Conservation (phyloP, 2,888 invertebrate species). For the Callosobruchus maculatus region DNA sequence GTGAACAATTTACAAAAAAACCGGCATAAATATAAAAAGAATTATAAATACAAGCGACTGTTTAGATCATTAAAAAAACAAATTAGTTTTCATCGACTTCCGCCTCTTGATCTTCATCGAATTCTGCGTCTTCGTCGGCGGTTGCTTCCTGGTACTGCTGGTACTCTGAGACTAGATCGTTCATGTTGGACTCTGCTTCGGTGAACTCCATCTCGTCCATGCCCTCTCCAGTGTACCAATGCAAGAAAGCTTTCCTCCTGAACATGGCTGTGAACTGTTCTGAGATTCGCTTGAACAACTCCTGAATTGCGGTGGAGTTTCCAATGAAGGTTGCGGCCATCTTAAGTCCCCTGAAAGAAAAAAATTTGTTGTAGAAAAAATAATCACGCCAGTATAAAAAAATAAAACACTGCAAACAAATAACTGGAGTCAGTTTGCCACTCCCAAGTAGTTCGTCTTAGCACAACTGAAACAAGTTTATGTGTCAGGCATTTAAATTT, state of each 20-base stretch:
- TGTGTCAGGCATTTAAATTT: too few species aligned
- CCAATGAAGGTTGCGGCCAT: conserved; percentile 95
- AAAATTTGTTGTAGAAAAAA: neutral
- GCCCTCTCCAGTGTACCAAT: conserved; percentile 91
- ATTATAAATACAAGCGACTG: conserved; percentile 10
- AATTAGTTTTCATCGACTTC: conserved; percentile 64
- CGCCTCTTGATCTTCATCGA: conserved; percentile 72
- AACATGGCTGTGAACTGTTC: conserved; percentile 96
- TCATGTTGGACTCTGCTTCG: conserved; percentile 94
- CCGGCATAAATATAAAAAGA: conserved; percentile 7
- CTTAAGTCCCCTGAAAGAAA: conserved; percentile 69
- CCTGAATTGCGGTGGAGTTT: conserved; percentile 90
- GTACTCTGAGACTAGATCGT: conserved; percentile 88
- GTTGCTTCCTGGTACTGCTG: conserved; percentile 92
- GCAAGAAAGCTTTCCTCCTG: conserved; percentile 94
- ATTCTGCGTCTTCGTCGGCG: conserved; percentile 78
- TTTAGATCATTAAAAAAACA: conserved; percentile 9
- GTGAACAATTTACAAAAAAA: conserved; percentile 13
- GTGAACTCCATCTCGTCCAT: conserved; percentile 98
- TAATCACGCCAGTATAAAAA: too few species aligned
- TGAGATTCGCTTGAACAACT: conserved; percentile 86
- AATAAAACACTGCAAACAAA: too few species aligned
- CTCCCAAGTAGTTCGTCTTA: too few species aligned
- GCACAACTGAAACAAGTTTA: too few species aligned
- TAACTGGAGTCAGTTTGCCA: too few species aligned